These are phyloP conservation scores for human (Homo sapiens) DNA, from an alignment of 2,113 vertebrate species.

Conservation along the genomic window DNA sequence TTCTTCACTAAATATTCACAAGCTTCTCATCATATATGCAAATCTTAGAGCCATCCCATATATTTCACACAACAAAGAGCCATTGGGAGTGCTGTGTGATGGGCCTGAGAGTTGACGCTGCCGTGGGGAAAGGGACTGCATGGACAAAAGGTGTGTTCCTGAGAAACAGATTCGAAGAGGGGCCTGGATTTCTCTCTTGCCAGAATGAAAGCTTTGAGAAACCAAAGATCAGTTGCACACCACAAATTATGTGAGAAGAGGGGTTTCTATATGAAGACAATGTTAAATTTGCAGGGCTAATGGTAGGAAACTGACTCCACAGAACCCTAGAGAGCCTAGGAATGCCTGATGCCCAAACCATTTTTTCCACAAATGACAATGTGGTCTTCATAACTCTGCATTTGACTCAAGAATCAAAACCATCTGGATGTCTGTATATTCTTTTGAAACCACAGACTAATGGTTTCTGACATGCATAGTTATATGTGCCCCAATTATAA, in stretches of 20 bases:
- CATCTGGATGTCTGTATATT: not conserved
- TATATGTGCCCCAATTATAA: not conserved
- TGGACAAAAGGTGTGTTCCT: no score
- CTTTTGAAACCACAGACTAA: not conserved
- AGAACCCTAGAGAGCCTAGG: not conserved
- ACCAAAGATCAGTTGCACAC: not conserved
- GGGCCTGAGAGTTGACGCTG: not conserved
- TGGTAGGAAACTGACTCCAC: not conserved
- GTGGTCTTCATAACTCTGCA: not conserved
- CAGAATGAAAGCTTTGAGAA: not conserved
- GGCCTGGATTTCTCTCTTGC: not conserved
- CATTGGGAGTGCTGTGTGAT: no score
- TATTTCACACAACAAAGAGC: not conserved
- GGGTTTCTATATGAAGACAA: not conserved
- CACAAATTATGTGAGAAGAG: not conserved
- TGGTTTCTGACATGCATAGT: not conserved
- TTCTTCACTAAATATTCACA: not conserved
- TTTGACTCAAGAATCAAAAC: not conserved
- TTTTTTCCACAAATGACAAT: not conserved
- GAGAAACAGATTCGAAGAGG: not conserved
- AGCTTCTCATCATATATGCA: not conserved
- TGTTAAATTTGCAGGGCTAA: not conserved
- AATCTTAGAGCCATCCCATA: not conserved
- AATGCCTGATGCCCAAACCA: not conserved
- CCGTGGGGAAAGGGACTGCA: not conserved